These are phyloP conservation scores for Orthosia incerta DNA, from an alignment of 2,888 invertebrate genomes.

Conservation along the genomic window DNA sequence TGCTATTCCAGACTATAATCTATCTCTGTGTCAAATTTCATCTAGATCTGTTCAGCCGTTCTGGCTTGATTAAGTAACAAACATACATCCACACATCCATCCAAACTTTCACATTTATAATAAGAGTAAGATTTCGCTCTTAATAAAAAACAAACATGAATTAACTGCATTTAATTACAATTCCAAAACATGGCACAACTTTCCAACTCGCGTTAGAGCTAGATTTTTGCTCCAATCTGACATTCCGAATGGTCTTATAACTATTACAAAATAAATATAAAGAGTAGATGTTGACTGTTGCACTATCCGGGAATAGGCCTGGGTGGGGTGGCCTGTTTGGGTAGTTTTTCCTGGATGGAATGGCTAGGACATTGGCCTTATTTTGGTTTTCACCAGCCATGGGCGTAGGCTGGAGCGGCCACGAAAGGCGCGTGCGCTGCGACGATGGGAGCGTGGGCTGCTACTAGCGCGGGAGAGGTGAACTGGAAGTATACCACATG, in stretches of 20 bases:
- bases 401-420: conserved; percentile 79
- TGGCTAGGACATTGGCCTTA: conserved; percentile 61
- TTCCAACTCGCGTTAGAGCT: conserved; percentile 73
- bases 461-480: conserved; percentile 82
- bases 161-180: conserved; percentile 74
- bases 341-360: conserved; percentile 68
- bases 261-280: conserved; percentile 77
- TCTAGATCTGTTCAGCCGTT: too few species aligned
- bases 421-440: conserved; percentile 80
- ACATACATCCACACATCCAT: too few species aligned
- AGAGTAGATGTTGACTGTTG: conserved; percentile 83
- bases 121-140: not conserved
- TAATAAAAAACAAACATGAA: conserved; percentile 56
- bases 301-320: conserved; percentile 70
- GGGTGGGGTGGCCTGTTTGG: too few species aligned
- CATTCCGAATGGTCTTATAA: conserved; percentile 74
- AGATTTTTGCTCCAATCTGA: conserved; percentile 73
- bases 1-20: too few species aligned
- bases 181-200: conserved; percentile 77
- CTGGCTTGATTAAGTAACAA: too few species aligned
- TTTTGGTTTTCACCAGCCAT: conserved; percentile 80
- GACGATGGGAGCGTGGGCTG: conserved; percentile 79
- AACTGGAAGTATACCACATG: conserved; percentile 72
- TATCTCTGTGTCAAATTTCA: too few species aligned
- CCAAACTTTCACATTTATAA: too few species aligned